Conservation (phyloP, 1,140 invertebrate genomes). For the Drosophila santomea region DNA sequence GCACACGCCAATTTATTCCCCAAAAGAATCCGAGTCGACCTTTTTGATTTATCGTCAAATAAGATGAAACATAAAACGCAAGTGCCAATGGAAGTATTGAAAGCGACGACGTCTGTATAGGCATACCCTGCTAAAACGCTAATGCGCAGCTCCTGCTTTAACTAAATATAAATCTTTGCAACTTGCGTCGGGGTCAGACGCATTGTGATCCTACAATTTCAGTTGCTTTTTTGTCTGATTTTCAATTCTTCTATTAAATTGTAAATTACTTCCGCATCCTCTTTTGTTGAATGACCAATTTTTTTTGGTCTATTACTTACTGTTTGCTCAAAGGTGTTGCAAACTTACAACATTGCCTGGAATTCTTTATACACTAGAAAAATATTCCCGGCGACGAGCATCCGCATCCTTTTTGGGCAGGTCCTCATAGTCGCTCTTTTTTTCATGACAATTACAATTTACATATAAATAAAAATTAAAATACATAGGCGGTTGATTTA, state of each 20-base stretch:
- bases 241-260: constrained; percentile 66
- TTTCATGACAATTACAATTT: constrained; percentile 66
- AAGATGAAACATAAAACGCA: constrained; percentile 68
- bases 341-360: constrained; percentile 28
- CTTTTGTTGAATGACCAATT: constrained; percentile 66
- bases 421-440: constrained; percentile 57
- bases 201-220: constrained; percentile 54
- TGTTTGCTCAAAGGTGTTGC: constrained; percentile 65
- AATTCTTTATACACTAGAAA: constrained; percentile 67
- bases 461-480: constrained; percentile 82
- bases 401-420: constrained; percentile 59
- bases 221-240: constrained; percentile 56
- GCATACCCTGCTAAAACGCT: constrained; percentile 47
- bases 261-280: constrained; percentile 79
- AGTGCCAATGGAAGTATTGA: constrained; percentile 74
- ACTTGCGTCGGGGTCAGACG: constrained; percentile 73
- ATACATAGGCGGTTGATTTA: constrained; percentile 47
- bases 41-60: constrained; percentile 78
- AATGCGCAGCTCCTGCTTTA: constrained; percentile 74
- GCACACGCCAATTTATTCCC: constrained; percentile 36
- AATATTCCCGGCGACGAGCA: constrained; percentile 67
- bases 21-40: constrained; percentile 49
- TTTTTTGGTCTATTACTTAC: constrained; percentile 28
- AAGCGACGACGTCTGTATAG: not conserved
- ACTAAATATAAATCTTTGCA: constrained; percentile 83